Conservation (phyloP, 2,888 invertebrate genomes). For the Lithophane semibrunnea region DNA sequence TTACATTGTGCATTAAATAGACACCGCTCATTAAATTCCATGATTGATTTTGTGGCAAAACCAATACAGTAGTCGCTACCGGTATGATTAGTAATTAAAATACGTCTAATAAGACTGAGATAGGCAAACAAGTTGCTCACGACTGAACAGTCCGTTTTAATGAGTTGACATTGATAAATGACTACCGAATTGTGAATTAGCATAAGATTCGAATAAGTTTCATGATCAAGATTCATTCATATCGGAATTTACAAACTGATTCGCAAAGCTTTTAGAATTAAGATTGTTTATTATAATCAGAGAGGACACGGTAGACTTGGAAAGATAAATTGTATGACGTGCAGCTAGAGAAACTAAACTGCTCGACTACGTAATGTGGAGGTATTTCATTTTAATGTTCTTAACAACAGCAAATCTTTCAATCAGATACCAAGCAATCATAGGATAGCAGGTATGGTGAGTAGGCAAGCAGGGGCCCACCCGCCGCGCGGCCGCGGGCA, state of each 20-base stretch:
- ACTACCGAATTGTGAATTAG: slow-evolving; percentile 63
- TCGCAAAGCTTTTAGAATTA: slow-evolving; percentile 43
- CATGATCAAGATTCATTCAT: slow-evolving; percentile 54
- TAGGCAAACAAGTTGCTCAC: slow-evolving; percentile 49
- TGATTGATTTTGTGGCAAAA: slow-evolving; percentile 84
- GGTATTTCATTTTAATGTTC: slow-evolving; percentile 52
- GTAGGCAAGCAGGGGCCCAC: slow-evolving; percentile 80
- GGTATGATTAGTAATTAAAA: slow-evolving; percentile 71
- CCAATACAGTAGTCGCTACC: slow-evolving; percentile 85
- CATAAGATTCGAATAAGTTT: slow-evolving; percentile 60
- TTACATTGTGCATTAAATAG: slow-evolving; percentile 72
- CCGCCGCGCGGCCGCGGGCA: slow-evolving; percentile 82
- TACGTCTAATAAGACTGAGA: slow-evolving; percentile 65
- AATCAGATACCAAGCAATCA: slow-evolving; percentile 78
- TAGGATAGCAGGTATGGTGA: slow-evolving; percentile 75
- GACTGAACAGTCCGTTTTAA: slow-evolving; percentile 56
- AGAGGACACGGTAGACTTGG: slow-evolving; percentile 8
- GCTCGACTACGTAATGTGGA: slow-evolving; percentile 18
- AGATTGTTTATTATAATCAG: slow-evolving; percentile 49
- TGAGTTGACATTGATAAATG: slow-evolving; percentile 66
- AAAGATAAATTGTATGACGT: slow-evolving; percentile 45
- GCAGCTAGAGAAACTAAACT: slow-evolving; percentile 32
- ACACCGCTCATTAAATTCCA: slow-evolving; percentile 77
- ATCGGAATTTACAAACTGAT: slow-evolving; percentile 48
- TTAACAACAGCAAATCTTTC: slow-evolving; percentile 67